A percentile compares a stretch with the other conserved stretches of the same genome.
Conservation (phyloP, 53 echinoderm and acorn worm species). For the Apostichopus leukothele region DNA sequence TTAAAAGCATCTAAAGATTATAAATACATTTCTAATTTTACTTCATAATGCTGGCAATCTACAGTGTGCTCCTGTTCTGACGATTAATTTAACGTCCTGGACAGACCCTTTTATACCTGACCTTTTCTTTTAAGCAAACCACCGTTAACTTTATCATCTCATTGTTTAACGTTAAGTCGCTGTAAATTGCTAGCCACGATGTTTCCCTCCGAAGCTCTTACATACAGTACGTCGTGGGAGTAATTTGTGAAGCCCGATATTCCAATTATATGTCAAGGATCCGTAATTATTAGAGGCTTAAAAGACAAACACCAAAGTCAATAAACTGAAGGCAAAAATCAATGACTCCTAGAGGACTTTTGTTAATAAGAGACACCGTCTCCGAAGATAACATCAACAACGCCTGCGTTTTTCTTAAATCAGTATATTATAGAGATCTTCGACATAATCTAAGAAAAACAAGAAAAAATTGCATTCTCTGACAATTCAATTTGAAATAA, state of each 20-base stretch:
- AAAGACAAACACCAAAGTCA: background rate
- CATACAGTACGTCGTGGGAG: background rate
- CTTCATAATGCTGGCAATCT: no score
- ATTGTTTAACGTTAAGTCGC: background rate
- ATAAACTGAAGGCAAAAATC: background rate
- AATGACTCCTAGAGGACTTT: constrained; percentile 1
- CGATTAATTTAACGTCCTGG: no score
- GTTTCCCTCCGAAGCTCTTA: background rate
- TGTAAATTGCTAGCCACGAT: background rate
- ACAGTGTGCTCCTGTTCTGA: no score
- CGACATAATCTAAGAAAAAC: no score
- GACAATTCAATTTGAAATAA: no score
- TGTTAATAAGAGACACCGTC: background rate
- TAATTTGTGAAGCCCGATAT: background rate
- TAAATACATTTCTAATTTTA: no score
- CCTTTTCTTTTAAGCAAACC: background rate
- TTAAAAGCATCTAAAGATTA: no score
- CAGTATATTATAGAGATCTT: no score
- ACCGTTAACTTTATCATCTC: background rate
- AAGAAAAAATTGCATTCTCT: no score
- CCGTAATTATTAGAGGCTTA: background rate
- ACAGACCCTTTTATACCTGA: no score
- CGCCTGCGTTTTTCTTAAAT: background rate
- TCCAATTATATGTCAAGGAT: background rate
- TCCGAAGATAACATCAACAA: background rate